A percentile compares a stretch with the other conserved stretches of the same genome.
Evolutionary conservation across 2,888 invertebrate species (phyloP).

Genomic region (Tetanocera ferruginea): DNA sequence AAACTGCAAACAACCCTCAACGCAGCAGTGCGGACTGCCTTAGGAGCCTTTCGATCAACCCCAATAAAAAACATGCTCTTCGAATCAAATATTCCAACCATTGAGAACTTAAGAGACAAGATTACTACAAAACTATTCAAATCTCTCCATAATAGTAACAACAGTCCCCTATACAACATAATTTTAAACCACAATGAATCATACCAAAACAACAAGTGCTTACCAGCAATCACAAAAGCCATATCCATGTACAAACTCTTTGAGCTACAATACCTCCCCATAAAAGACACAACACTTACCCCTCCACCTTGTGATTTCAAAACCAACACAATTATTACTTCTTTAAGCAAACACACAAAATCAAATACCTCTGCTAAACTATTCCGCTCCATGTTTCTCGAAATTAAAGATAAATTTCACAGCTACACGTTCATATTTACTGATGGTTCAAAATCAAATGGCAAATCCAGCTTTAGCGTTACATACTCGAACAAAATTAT

Average conservation of each 20-base stretch:
- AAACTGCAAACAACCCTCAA: constrained; percentile 35
- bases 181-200: not conserved
- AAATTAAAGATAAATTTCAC: no score
- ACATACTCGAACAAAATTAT: not conserved
- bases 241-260: not conserved
- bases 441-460: constrained; percentile 16
- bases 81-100: constrained; percentile 24
- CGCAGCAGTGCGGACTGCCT: constrained; percentile 20
- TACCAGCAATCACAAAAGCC: not conserved
- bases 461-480: constrained; percentile 7
- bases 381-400: not conserved
- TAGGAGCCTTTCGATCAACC: constrained; percentile 38
- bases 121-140: no score
- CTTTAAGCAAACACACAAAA: not conserved
- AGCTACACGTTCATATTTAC: not conserved
- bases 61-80: constrained; percentile 40
- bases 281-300: not conserved
- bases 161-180: not conserved
- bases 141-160: not conserved
- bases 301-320: not conserved
- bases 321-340: not conserved
- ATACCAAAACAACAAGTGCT: not conserved
- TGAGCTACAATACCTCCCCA: not conserved
- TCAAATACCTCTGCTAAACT: no score
- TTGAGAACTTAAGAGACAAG: no score